Percentiles rank a stretch among this genome's conserved stretches.
phyloP scores from a whole-genome alignment of 1,140 invertebrate genomes.

The Scaptomyza pallida region DNA sequence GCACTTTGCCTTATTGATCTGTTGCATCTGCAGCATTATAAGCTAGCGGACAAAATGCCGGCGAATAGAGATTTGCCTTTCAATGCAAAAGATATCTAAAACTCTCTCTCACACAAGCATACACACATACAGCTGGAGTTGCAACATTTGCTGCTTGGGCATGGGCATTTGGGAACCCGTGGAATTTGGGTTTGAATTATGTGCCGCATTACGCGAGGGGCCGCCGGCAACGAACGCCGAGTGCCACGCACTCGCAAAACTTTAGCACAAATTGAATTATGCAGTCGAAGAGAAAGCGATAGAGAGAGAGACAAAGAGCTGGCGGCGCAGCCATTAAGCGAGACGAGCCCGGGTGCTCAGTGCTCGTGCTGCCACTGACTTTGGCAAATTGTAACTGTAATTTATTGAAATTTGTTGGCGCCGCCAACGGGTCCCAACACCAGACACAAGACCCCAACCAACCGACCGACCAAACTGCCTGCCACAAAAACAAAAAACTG shows the following conservation, averaged over 20 bases:
- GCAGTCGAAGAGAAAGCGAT: slow-evolving; percentile 48
- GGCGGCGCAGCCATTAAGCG: slow-evolving; percentile 48
- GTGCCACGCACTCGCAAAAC: slow-evolving; percentile 69
- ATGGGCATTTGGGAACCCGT: neutral
- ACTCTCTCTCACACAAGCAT: neutral
- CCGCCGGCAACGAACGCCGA: slow-evolving; percentile 42
- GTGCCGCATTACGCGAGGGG: slow-evolving; percentile 65
- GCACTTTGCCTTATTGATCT: no score
- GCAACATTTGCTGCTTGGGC: no score
- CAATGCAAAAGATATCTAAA: slow-evolving; percentile 2
- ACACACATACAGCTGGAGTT: neutral
- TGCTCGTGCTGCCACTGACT: slow-evolving; percentile 48
- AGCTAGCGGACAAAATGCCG: neutral
- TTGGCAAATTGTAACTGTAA: slow-evolving; percentile 80
- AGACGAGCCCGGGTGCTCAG: slow-evolving; percentile 18
- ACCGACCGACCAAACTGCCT: no score
- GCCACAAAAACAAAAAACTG: no score
- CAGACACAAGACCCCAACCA: slow-evolving; percentile 63
- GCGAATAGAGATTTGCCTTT: neutral
- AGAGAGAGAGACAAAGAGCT: neutral
- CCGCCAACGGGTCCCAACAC: slow-evolving; percentile 46
- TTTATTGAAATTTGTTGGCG: slow-evolving; percentile 80
- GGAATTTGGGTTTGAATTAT: slow-evolving; percentile 71
- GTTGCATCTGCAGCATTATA: neutral
- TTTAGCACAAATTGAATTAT: slow-evolving; percentile 80